These are phyloP conservation scores for Harpagus bidentatus DNA, from an alignment of 2,113 vertebrate species.

Conservation along the genomic window DNA sequence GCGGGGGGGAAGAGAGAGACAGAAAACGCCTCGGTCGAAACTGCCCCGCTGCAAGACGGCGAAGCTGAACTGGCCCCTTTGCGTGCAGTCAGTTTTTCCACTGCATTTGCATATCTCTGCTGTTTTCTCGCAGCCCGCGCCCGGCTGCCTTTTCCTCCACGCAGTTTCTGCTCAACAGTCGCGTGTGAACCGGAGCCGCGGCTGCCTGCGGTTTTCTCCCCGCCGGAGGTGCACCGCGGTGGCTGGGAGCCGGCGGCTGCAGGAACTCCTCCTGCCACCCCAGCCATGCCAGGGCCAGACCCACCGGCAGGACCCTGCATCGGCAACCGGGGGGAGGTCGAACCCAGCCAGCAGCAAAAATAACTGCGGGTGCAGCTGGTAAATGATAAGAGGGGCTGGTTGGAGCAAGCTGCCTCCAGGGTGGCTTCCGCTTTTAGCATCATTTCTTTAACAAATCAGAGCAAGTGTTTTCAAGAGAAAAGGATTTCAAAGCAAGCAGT, in stretches of 20 bases:
- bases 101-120: slow-evolving; percentile 60
- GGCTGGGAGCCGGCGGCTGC: neutral
- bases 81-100: slow-evolving; percentile 68
- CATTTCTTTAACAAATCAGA: slow-evolving; percentile 52
- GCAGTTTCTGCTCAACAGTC: neutral
- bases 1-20: neutral
- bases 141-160: neutral
- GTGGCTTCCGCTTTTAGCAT: neutral
- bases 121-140: neutral
- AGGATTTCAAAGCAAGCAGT: fast-evolving
- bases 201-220: neutral
- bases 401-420: neutral
- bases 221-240: neutral
- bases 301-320: neutral
- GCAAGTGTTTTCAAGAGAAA: neutral
- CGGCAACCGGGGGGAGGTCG: fast-evolving
- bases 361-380: neutral
- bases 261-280: neutral
- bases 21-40: neutral
- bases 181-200: neutral
- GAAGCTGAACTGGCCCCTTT: neutral
- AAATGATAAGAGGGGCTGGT: neutral
- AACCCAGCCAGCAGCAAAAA: neutral
- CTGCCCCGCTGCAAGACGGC: neutral
- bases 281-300: fast-evolving